Conservation (phyloP, 2,888 invertebrate genomes). For the Spodoptera picta region DNA sequence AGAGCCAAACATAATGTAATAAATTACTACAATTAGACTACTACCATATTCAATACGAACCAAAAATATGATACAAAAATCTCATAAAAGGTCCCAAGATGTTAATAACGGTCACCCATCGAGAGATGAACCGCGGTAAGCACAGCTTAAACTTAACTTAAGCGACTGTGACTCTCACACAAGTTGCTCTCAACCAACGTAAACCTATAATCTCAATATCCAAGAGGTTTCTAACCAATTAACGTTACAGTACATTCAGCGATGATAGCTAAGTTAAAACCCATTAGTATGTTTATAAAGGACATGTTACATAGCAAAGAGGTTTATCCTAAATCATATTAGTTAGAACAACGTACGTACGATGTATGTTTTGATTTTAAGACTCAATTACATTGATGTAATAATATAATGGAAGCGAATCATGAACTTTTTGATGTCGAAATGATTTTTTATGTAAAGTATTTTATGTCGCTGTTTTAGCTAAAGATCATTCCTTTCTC, state of each 20-base stretch:
- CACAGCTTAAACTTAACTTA: too few species aligned
- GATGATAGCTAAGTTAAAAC: conserved; percentile 27
- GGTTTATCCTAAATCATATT: conserved; percentile 44
- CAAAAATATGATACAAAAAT: too few species aligned
- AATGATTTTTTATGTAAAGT: neutral
- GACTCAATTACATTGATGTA: conserved; percentile 21
- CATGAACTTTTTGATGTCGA: conserved; percentile 10
- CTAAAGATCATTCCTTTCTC: too few species aligned
- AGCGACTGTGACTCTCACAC: neutral
- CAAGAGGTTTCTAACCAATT: conserved; percentile 16
- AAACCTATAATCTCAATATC: too few species aligned
- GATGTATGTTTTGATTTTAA: conserved; percentile 20
- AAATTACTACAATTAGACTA: too few species aligned
- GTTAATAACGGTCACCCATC: too few species aligned
- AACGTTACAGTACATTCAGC: conserved; percentile 19
- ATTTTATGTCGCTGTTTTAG: neutral
- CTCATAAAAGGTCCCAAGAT: too few species aligned
- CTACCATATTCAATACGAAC: too few species aligned
- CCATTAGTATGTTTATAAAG: conserved; percentile 43
- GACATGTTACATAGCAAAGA: conserved; percentile 33
- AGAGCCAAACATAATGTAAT: too few species aligned
- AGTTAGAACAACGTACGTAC: conserved; percentile 30
- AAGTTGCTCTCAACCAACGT: neutral
- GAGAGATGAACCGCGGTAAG: too few species aligned
- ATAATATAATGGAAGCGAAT: conserved; percentile 25